Percentiles rank a stretch among this genome's conserved stretches.
phyloP scores from a whole-genome alignment of 1,140 invertebrate species.

The Neodiprion lecontei region DNA sequence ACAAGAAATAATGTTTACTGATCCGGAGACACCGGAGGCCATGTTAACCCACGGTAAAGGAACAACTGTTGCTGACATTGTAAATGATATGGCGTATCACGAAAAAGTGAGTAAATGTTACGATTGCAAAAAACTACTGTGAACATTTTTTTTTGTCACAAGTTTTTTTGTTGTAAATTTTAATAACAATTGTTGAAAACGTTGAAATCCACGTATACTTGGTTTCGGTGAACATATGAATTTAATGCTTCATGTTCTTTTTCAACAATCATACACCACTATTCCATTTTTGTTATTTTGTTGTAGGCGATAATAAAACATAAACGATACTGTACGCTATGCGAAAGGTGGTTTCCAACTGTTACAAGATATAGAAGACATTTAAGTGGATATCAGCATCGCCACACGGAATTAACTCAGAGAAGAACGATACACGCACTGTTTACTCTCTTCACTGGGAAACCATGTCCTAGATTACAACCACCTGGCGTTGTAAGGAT shows the following conservation, averaged over 20 bases:
- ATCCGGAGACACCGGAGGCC: not conserved
- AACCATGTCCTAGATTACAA: conserved; percentile 53
- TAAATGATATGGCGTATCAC: conserved; percentile 54
- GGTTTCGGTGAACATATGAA: too few species aligned
- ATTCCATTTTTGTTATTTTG: not conserved
- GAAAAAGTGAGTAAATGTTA: conserved; percentile 49
- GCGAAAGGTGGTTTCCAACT: conserved; percentile 58
- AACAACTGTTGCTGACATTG: conserved; percentile 52
- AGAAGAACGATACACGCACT: conserved; percentile 58
- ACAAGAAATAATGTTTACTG: not conserved
- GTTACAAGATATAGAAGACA: conserved; percentile 52
- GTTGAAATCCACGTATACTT: not conserved
- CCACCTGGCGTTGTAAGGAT: conserved; percentile 48
- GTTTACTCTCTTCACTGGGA: conserved; percentile 59
- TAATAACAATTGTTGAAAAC: not conserved
- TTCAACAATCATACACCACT: too few species aligned
- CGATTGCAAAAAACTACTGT: not conserved
- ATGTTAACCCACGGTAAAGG: conserved; percentile 36
- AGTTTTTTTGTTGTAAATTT: conserved; percentile 16
- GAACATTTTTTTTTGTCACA: not conserved
- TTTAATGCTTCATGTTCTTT: not conserved
- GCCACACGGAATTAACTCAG: conserved; percentile 56
- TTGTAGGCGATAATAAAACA: conserved; percentile 56
- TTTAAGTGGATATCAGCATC: conserved; percentile 56
- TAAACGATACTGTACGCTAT: conserved; percentile 55